Evolutionary conservation across 2,113 vertebrate genomes (phyloP).

Genomic region (Atractosteus spatula): DNA sequence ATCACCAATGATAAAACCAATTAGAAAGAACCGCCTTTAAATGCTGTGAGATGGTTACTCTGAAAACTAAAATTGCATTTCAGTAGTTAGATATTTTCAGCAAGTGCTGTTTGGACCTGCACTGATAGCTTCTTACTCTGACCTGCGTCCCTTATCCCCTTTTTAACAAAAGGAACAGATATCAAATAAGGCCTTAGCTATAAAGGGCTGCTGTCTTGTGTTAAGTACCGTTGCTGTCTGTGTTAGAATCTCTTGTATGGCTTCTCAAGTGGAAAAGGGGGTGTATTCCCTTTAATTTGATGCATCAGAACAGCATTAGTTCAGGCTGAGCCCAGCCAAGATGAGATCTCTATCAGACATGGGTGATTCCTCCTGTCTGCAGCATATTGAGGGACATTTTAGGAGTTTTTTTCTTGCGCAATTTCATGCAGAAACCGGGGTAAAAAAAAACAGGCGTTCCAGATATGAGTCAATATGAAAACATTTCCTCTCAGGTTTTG

Average conservation of each 20-base stretch:
- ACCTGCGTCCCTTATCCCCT: slow-evolving; percentile 31
- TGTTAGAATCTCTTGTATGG: not conserved
- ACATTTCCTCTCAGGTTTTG: slow-evolving; percentile 55
- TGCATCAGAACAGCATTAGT: not conserved
- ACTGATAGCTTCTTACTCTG: slow-evolving; percentile 29
- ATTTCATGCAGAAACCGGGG: no score
- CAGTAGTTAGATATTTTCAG: slow-evolving; percentile 22
- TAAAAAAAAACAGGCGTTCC: slow-evolving; percentile 58
- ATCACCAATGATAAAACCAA: slow-evolving; percentile 25
- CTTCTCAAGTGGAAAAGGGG: slow-evolving; percentile 18
- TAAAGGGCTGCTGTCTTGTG: slow-evolving; percentile 15
- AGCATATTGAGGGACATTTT: no score
- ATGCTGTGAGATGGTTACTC: slow-evolving; percentile 25
- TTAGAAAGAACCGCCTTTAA: slow-evolving; percentile 18
- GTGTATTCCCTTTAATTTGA: slow-evolving; percentile 1
- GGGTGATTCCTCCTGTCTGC: slow-evolving; percentile 19
- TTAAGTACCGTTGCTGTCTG: not conserved
- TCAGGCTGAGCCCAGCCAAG: not conserved
- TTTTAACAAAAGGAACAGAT: slow-evolving; percentile 20
- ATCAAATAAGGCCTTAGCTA: slow-evolving; percentile 8
- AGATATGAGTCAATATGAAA: slow-evolving; percentile 49
- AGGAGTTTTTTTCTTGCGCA: no score
- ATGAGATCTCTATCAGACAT: slow-evolving; percentile 10
- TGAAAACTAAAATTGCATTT: slow-evolving; percentile 25
- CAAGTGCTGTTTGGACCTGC: slow-evolving; percentile 38